Evolutionary conservation across 1,140 invertebrate species (phyloP).

Genomic region (Sycophila sp.): DNA sequence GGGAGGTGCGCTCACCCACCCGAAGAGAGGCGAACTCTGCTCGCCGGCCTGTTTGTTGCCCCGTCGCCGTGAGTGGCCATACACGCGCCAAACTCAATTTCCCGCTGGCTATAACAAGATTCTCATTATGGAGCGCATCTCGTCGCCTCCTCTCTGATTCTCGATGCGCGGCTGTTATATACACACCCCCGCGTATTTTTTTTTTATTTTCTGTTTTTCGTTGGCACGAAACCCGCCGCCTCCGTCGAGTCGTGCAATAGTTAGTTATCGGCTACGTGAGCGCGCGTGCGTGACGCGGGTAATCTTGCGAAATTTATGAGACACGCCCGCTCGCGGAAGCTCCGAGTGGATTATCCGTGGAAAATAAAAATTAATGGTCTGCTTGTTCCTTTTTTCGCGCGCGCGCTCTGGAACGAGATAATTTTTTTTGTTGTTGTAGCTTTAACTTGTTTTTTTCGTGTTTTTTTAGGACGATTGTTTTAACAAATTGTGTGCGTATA

Average conservation of each 20-base stretch:
- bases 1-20: not conserved
- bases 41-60: constrained; percentile 5
- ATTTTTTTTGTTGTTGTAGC: too few relatives aligned
- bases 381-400: not conserved
- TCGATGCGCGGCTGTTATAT: not conserved
- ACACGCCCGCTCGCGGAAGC: not conserved
- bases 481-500: too few relatives aligned
- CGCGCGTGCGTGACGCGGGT: not conserved
- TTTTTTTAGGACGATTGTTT: too few relatives aligned
- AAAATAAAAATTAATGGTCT: not conserved
- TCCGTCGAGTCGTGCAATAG: too few relatives aligned
- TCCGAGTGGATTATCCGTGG: not conserved
- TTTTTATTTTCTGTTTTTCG: not conserved
- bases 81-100: constrained; percentile 33
- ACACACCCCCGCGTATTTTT: not conserved
- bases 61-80: not conserved
- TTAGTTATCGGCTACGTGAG: too few relatives aligned
- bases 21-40: not conserved
- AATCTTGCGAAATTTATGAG: not conserved
- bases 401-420: too few relatives aligned
- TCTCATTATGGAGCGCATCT: constrained; percentile 40
- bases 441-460: too few relatives aligned
- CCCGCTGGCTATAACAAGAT: constrained; percentile 32
- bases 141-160: too few relatives aligned
- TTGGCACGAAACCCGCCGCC: too few relatives aligned